Base-by-base conservation (phyloP, 2,888 invertebrate species). In the Eristalis intricaria region DNA sequence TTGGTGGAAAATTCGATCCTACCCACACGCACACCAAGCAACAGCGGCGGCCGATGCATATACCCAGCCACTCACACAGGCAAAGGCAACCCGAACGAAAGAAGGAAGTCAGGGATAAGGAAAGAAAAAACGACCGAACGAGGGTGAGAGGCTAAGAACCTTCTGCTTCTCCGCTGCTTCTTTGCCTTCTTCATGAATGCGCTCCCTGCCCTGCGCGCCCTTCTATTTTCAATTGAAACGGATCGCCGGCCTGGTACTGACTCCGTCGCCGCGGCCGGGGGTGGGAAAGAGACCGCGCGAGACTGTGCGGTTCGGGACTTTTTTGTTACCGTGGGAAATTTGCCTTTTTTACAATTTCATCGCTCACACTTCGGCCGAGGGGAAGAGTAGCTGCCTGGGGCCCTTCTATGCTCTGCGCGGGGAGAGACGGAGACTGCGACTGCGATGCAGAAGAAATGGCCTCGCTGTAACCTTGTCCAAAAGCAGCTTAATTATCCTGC, bases 241-340 rank as follows among this genome's bases (percentile, higher is more conserved):
- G 79, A 87, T 87, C 79, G 79, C 78, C 61, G 50, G 19, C 19
- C 50, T 73, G 61, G 50, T 73, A 29, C 79, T 84, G 87, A 87
- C 84, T 71, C 76, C 73, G 50, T 22, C 50, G 50, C 50, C 19
- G 19, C 50, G 19, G 1, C 50, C 13, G n/a, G 8, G 0, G 19
- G 50, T 8, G 50, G 0, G 50, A 50, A 19, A 50, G 50, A 81
- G 32, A 43, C 0, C 32, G 58, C 76, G 65, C 56, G 65, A 43
- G 77, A 38, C 66, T 22, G 19, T 26, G 63, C 64, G 79, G 71
- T 32, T 29, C 71, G 65, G 71, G 79, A 70, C 68, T 84, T 87
- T 87, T 84, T 87, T 87, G 79, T 84, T 84, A 87, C 80, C 87
- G 87, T 87, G 87, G 87, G 87, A 87, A 87, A 87, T 87, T 87